Base-by-base conservation (phyloP, 1,140 invertebrate species). In the Diuraphis noxia region DNA sequence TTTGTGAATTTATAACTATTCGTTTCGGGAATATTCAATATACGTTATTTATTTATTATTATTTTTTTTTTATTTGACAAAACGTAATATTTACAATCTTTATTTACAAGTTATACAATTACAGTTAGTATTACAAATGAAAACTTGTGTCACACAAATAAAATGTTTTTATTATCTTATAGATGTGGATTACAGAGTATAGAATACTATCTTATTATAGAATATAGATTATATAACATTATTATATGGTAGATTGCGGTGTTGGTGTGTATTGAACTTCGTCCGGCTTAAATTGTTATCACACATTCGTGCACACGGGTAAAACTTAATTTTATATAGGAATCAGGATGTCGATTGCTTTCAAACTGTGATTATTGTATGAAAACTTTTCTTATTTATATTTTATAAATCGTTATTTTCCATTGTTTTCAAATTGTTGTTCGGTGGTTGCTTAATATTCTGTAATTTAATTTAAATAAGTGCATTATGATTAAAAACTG, bases 381-480 rank as follows among this genome's bases (percentile, higher is more conserved):
- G 77, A 79, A 79, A 79, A 79, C 34, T 79, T 79, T 79, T 79
- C 77, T 38, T 79, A n/a, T n/a, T n/a, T n/a, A n/a, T n/a, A n/a
- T n/a, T n/a, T n/a, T n/a, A n/a, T n/a, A n/a, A n/a, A n/a, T 79
- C 77, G 34, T 79, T 34, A 79, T 79, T 79, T 79, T 79, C 34
- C 77, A 79, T 38, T 79, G 2, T 79, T 79, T 79, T 79, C 77
- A 79, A 79, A 79, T 79, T 79, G 1, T 79, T 79, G 34, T n/a
- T 79, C 77, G 19, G 77, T 79, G 34, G 77, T 79, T 79, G 34
- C 77, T 79, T 79, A 79, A 79, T 79, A 79, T 79, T 79, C 4
- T 79, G 77, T 79, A 79, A 79, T 79, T 79, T 79, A 38, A 8
- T 79, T 79, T 79, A 79, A 79, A 79, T 79, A 79, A 79, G 77